Evolutionary conservation across 1,140 invertebrate species (phyloP).

Genomic region (Aphaenogaster ashmeadi): DNA sequence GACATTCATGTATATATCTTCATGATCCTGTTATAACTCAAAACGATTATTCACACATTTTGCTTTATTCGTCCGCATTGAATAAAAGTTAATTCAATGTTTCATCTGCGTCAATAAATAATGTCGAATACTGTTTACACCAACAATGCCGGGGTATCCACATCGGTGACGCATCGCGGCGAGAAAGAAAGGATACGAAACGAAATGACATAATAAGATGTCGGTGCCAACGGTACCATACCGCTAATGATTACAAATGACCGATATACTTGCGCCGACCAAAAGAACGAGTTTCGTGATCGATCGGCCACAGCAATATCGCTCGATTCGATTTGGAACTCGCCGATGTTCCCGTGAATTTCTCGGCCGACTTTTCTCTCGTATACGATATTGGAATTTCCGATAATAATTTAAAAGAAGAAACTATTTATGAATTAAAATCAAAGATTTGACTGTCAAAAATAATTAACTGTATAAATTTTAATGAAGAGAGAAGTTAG

Average conservation of each 20-base stretch:
- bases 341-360: constrained; percentile 32
- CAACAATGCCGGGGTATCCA: constrained; percentile 33
- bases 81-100: constrained; percentile 53
- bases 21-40: constrained; percentile 4
- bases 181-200: constrained; percentile 66
- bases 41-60: constrained; percentile 29
- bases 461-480: not conserved
- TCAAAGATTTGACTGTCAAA: not conserved
- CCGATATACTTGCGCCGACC: constrained; percentile 65
- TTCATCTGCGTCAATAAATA: constrained; percentile 44
- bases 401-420: not conserved
- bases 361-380: constrained; percentile 52
- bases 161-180: constrained; percentile 22
- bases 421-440: not conserved
- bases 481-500: not conserved
- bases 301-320: constrained; percentile 73
- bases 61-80: not conserved
- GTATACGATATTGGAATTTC: not conserved
- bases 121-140: constrained; percentile 20
- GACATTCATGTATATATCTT: not conserved
- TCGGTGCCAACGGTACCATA: constrained; percentile 76
- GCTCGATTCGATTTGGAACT: constrained; percentile 73
- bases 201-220: constrained; percentile 82
- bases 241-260: constrained; percentile 83
- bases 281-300: constrained; percentile 72